Evolutionary conservation across 2,888 invertebrate species (phyloP), one percentile per base, ranked within the genome.

Genomic region (Mesochorus sp.): DNA sequence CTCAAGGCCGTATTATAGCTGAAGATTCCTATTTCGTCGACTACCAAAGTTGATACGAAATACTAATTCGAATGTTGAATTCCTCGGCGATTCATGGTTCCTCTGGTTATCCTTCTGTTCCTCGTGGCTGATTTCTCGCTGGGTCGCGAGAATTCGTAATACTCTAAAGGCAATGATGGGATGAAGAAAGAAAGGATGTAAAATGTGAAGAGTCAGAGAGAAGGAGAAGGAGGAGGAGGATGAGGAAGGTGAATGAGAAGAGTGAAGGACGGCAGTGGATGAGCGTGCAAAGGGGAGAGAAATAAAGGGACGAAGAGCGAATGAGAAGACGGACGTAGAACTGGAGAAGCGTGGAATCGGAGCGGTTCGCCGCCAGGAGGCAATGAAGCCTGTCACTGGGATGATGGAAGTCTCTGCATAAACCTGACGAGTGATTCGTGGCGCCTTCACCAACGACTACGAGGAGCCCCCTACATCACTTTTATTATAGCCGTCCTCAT

Each of bases 351-450:
- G 85, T 83, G 83, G 85, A 88, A 86, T 84, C 86, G 85, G 86
- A 85, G 86, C 84, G 84, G 76, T 83, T 73, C 74, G 72, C 81
- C 81, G 83, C 88, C 88, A 85, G 86, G 83, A 88, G 90, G 91
- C 91, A 91, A 91, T 91, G 91, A 89, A 90, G 89, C 89, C 89
- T 86, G 91, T 91, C 91, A 91, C 85, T 83, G 83, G 81, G 85
- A 89, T 91, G 91, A 91, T 91, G 91, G 91, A 91, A 91, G 88
- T 89, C 86, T 87, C 85, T 83, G 89, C 90, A 89, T 90, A 90
- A 90, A 90, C 84, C 89, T 90, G 90, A 90, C 89, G 90, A 90
- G 90, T 90, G 90, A 90, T 90, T 90, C 88, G 89, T 90, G 87
- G 87, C 87, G 90, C 90, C 90, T 90, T 89, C 88, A 88, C 86